Evolutionary conservation across 2,113 vertebrate genomes (phyloP).

Genomic region (Gymnorhina tibicen): DNA sequence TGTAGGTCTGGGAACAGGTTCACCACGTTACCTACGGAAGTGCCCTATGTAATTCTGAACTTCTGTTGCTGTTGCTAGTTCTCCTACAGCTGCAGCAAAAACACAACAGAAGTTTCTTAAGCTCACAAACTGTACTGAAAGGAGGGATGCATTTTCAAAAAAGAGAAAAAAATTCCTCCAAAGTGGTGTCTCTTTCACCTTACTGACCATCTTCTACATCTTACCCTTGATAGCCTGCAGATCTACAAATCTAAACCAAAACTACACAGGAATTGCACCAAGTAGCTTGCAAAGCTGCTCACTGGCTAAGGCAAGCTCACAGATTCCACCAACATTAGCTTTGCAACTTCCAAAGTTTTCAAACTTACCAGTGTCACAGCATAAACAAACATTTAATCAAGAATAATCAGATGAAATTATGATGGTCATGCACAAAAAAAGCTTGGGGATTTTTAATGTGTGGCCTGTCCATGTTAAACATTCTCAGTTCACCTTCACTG

Average conservation of each 20-base stretch:
- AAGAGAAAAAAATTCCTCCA: not conserved
- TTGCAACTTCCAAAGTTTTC: not conserved
- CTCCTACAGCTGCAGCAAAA: not conserved
- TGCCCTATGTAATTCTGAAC: not conserved
- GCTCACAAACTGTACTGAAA: not conserved
- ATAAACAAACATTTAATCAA: not conserved
- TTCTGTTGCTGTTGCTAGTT: not conserved
- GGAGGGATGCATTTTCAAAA: not conserved
- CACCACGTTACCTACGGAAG: not conserved
- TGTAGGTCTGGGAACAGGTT: not conserved
- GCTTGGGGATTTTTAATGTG: not conserved
- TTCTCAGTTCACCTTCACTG: not conserved
- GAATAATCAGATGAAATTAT: not conserved
- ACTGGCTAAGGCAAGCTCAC: not conserved
- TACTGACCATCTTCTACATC: not conserved
- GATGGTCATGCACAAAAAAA: not conserved
- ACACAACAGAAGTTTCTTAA: not conserved
- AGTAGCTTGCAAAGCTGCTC: not conserved
- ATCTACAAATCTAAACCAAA: not conserved
- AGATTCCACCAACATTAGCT: not conserved
- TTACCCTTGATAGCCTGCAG: not conserved
- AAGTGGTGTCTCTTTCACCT: not conserved
- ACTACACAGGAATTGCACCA: not conserved
- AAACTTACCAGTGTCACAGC: not conserved
- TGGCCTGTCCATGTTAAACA: not conserved